Evolutionary conservation across 2,113 vertebrate genomes (phyloP).

Genomic region (Mormyrus lacerda): DNA sequence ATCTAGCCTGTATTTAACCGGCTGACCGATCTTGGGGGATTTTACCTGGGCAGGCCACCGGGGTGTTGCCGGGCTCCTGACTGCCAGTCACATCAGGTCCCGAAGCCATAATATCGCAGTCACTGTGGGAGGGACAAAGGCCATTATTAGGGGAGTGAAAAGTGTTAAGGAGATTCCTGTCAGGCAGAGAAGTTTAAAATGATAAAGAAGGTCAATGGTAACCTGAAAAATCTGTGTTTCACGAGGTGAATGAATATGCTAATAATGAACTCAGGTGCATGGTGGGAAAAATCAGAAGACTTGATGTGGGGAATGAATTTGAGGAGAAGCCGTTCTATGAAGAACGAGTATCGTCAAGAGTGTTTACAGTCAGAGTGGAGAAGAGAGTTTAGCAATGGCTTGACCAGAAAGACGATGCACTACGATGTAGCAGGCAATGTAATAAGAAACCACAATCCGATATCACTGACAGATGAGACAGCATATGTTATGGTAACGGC

Average conservation of each 20-base stretch:
- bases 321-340: not conserved
- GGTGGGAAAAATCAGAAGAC: not conserved
- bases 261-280: not conserved
- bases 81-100: slow-evolving; percentile 51
- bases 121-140: slow-evolving; percentile 56
- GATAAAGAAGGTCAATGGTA: not conserved
- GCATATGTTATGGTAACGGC: not conserved
- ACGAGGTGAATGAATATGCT: not conserved
- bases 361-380: not conserved
- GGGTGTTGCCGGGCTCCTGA: slow-evolving; percentile 55
- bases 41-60: slow-evolving; percentile 71
- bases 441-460: not conserved
- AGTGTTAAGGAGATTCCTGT: not conserved
- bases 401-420: not conserved
- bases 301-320: not conserved
- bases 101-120: slow-evolving; percentile 63
- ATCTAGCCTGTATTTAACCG: no score
- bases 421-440: not conserved
- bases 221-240: not conserved
- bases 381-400: not conserved
- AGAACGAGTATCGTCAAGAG: not conserved
- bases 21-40: not conserved
- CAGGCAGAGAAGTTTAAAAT: not conserved
- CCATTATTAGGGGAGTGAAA: not conserved
- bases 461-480: not conserved